These are phyloP conservation scores for Coenonympha arcania DNA, from an alignment of 2,888 invertebrate species.

Conservation along the genomic window DNA sequence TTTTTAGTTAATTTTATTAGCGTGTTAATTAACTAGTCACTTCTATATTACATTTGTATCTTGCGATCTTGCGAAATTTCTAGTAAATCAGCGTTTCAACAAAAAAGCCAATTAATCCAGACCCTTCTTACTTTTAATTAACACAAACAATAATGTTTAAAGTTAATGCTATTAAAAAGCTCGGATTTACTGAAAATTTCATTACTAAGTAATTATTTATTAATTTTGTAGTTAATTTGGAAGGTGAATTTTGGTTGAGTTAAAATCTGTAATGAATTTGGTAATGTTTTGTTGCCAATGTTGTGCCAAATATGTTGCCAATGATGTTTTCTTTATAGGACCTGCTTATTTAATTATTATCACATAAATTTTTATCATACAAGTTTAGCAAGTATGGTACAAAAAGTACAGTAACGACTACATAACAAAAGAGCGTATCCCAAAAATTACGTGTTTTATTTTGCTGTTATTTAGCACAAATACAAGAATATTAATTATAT, in stretches of 20 bases:
- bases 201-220: neutral
- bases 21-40: conserved; percentile 20
- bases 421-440: too few species aligned
- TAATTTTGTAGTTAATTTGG: conserved; percentile 15
- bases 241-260: conserved; percentile 20
- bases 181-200: conserved; percentile 19
- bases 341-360: neutral
- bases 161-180: neutral
- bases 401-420: too few species aligned
- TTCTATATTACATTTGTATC: conserved; percentile 15
- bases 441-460: too few species aligned
- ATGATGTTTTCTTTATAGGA: conserved; percentile 3
- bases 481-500: too few species aligned
- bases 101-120: too few species aligned
- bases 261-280: conserved; percentile 18
- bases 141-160: too few species aligned
- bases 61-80: conserved; percentile 9
- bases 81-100: conserved; percentile 16
- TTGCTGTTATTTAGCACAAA: too few species aligned
- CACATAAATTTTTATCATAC: neutral
- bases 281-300: conserved; percentile 21
- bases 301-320: conserved; percentile 24
- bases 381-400: neutral
- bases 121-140: too few species aligned
- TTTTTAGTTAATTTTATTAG: conserved; percentile 7